Base-by-base conservation (phyloP, 2,888 invertebrate species). In the Diarsia dahlii region DNA sequence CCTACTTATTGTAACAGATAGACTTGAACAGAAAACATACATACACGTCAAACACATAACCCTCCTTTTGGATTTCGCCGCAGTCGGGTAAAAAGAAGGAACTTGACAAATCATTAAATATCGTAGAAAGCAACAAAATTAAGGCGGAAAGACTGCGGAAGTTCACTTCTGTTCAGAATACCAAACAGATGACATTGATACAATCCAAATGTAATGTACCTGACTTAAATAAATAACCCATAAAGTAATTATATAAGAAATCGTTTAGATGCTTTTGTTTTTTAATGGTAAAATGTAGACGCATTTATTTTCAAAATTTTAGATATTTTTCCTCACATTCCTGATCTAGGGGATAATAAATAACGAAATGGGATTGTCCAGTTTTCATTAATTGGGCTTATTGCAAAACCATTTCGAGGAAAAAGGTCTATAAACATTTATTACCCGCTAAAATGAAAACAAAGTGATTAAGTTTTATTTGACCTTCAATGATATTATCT, bases 141-240 rank as follows among this genome's bases (percentile, higher is more conserved):
- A 23, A 13, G 18, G 1, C 18, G 20, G 28, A n/a, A 6, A 3
- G 56, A 39, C 34, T 15, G 13, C 2, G 2, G 10, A 23, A 15
- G 13, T 23, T 18, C 9, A 18, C 2, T 15, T 23, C 56, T 48
- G n/a, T 75, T 48, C n/a, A 77, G 48, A 56, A 45, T 39, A 39
- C 56, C n/a, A 66, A 65, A 10, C 56, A 69, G 45, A 10, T 52
- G 18, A 23, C 4, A 34, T 60, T 18, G 20, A 71, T 79, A 23
- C n/a, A 60, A 5, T 39, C 9, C 18, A 48, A 18, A 78, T 68
- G 18, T 10, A n/a, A 54, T n/a, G 54, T n/a, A 54, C 54, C 20
- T 52, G n/a, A 54, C 52, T 10, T n/a, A 52, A 20, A 52, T 52
- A 52, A 20, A 52, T 52, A 52, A n/a, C 52, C 20, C 9, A 20